Base-by-base conservation (phyloP, 2,113 vertebrate species). In the Epinephelus fuscoguttatus region DNA sequence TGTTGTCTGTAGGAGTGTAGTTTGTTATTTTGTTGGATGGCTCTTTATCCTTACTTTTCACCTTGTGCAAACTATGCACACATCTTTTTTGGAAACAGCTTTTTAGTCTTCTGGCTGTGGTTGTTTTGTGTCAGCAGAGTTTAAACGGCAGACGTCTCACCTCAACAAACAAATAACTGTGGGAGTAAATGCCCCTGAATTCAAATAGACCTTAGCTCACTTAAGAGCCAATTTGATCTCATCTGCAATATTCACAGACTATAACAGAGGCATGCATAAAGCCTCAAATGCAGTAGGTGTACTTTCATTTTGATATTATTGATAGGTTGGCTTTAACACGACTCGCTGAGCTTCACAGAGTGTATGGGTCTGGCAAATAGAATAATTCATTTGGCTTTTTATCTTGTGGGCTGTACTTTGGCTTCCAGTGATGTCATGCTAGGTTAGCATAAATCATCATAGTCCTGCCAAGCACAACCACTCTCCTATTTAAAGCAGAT, bases 401-500 rank as follows among this genome's bases (percentile, higher is more conserved):
- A 75, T 75, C 30, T 81, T 10, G 8, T 69, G 40, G 55, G 30
- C 76, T 83, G 52, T 19, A 45, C 57, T 72, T 78, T 62, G 84
- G 30, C 74, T 81, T 66, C 68, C 61, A 62, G 62, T 88, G 79
- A 91, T 85, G 84, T 90, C 86, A 92, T 73, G 63, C 70, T 55
- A 75, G 12, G 63, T 72, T 52, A 59, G 59, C 75, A 88, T 91
- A 89, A 92, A 93, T 94, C 89, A 91, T 86, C 88, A 90, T 87
- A 84, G 82, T 72, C 70, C 52, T 81, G 84, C 87, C 81, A 85
- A 90, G 84, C 42, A 82, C 75, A 78, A 86, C 66, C 77, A 50
- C 74, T 61, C 74, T 70, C 61, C 60, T 37, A 68, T 86, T 89
- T 90, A 90, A 79, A 77, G 75, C 68, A 17, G 49, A 82, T 85